Evolutionary conservation across 2,113 vertebrate genomes (phyloP).

Genomic region (Notiomystis cincta): DNA sequence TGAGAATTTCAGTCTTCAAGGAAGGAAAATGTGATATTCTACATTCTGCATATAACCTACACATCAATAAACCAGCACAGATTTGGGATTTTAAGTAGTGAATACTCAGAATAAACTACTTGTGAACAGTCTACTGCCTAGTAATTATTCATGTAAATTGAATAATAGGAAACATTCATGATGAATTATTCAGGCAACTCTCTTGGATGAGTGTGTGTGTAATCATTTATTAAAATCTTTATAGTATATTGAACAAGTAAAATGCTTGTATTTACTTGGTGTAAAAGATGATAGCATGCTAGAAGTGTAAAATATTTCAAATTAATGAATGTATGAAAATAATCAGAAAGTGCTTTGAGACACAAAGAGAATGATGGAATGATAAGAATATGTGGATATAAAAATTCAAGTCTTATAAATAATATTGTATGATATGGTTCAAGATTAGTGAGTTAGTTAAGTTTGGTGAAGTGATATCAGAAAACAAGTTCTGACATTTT

Average conservation of each 20-base stretch:
- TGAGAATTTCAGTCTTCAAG: neutral
- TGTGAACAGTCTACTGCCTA: neutral
- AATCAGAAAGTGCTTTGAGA: neutral
- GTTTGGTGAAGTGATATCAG: neutral
- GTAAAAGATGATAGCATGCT: neutral
- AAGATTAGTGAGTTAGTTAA: neutral
- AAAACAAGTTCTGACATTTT: neutral
- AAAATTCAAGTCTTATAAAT: neutral
- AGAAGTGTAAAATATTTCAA: neutral
- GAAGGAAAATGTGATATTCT: neutral
- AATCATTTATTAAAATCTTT: constrained; percentile 37
- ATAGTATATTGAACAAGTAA: neutral
- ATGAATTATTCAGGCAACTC: constrained; percentile 5
- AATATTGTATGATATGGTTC: neutral
- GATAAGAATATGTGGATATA: neutral
- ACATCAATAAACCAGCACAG: neutral
- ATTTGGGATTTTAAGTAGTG: neutral
- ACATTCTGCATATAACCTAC: neutral
- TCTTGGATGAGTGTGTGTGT: neutral
- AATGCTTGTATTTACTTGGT: neutral
- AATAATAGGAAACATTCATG: neutral
- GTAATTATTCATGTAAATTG: constrained; percentile 45
- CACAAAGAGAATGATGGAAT: neutral
- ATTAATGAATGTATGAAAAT: neutral
- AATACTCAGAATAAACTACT: neutral